Percentiles rank a stretch among this genome's conserved stretches.
Conservation (phyloP, 2,888 invertebrate species). For the Acrobasis consociella region DNA sequence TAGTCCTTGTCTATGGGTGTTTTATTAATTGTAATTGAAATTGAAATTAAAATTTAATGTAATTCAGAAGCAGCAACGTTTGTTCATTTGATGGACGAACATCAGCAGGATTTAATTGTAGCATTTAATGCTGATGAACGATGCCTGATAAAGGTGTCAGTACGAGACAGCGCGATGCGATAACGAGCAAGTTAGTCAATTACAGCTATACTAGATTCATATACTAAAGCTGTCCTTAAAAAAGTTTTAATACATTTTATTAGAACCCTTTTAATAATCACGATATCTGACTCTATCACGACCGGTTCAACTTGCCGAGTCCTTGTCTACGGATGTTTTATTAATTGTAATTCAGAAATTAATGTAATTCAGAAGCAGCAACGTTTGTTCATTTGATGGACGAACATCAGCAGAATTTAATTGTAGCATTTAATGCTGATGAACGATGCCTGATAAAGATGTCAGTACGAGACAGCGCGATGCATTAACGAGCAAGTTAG, state of each 20-base stretch:
- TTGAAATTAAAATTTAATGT: too few relatives aligned
- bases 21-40: too few relatives aligned
- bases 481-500: conserved; percentile 34
- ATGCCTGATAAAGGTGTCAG: conserved; percentile 45
- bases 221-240: too few relatives aligned
- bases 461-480: conserved; percentile 36
- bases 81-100: conserved; percentile 7
- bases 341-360: too few relatives aligned
- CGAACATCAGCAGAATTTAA: conserved; percentile 15
- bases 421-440: conserved; percentile 19
- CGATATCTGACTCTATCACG: too few relatives aligned
- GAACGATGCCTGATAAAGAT: conserved; percentile 40
- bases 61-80: neutral
- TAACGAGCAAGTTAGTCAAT: conserved; percentile 36
- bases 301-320: too few relatives aligned
- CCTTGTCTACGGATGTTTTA: too few relatives aligned
- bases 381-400: conserved; percentile 6
- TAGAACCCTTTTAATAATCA: too few relatives aligned
- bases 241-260: too few relatives aligned
- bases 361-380: too few relatives aligned
- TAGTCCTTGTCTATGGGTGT: too few relatives aligned
- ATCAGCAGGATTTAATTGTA: conserved; percentile 17
- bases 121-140: conserved; percentile 22
- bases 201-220: too few relatives aligned
- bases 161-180: conserved; percentile 31